Evolutionary conservation across 2,797 vertebrate species (phyloP).

Genomic region (Amphiprion clarkii): DNA sequence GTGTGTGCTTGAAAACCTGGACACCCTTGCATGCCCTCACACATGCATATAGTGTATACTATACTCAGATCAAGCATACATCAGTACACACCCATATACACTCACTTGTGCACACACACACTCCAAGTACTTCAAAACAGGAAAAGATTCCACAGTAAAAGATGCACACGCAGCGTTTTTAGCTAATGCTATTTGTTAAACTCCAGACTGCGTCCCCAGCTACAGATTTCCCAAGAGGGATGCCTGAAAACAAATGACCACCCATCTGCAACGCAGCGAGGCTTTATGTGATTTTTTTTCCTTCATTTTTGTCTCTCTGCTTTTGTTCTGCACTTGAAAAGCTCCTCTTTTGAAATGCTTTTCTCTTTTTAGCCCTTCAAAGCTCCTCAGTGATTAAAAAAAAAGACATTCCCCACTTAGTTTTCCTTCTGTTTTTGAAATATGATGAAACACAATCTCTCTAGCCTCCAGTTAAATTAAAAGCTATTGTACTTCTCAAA

Average conservation of each 20-base stretch:
- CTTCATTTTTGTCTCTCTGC: background rate
- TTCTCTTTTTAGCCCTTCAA: constrained; percentile 42
- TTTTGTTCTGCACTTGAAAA: constrained; percentile 35
- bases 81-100: no score
- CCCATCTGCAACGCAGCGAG: constrained; percentile 19
- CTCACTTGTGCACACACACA: background rate
- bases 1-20: background rate
- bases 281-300: background rate
- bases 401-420: constrained; percentile 8
- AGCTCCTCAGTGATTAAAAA: constrained; percentile 24
- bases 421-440: constrained; percentile 31
- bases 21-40: background rate
- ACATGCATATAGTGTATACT: background rate
- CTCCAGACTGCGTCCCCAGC: constrained; percentile 48
- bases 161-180: constrained; percentile 76
- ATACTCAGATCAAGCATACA: background rate
- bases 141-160: constrained; percentile 63
- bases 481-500: constrained; percentile 10
- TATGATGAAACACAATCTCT: constrained; percentile 23
- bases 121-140: constrained; percentile 50
- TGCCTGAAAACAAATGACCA: constrained; percentile 57
- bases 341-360: constrained; percentile 23
- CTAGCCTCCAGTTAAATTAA: constrained; percentile 23
- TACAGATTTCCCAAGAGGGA: constrained; percentile 74
- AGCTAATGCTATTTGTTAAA: constrained; percentile 75